Evolutionary conservation across 2,113 vertebrate species (phyloP).

Genomic region (Aythya baeri): DNA sequence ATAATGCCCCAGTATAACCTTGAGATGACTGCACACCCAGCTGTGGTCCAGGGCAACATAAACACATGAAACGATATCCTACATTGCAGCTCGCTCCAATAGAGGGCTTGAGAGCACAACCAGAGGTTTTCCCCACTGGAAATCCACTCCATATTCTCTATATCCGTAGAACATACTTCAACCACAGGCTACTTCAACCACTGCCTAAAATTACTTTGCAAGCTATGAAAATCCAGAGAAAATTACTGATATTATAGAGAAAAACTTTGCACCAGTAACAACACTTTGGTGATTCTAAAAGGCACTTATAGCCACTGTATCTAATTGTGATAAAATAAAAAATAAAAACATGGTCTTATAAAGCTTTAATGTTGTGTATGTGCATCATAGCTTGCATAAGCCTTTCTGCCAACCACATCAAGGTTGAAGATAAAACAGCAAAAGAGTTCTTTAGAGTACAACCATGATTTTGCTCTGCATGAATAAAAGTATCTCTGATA

Average conservation of each 20-base stretch:
- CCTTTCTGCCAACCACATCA: not conserved
- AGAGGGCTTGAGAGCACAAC: not conserved
- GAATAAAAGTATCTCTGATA: not conserved
- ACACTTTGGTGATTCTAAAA: not conserved
- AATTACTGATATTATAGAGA: not conserved
- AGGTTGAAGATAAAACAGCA: not conserved
- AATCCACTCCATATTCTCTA: not conserved
- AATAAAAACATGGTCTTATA: not conserved
- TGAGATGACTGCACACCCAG: not conserved
- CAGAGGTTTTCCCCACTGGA: not conserved
- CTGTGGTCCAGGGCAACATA: accelerated
- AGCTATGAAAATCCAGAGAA: not conserved
- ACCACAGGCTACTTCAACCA: not conserved
- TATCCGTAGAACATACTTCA: not conserved
- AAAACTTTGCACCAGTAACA: not conserved
- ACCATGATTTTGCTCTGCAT: not conserved
- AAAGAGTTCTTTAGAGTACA: not conserved
- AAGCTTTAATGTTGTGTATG: not conserved
- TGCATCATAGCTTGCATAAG: not conserved
- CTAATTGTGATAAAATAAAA: not conserved
- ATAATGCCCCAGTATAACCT: not conserved
- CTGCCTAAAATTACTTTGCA: not conserved
- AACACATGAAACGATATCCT: not conserved
- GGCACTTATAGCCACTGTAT: not conserved
- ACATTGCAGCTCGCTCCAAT: not conserved